Conservation (phyloP, 2,797 vertebrate species). For the Sebastes dallii region DNA sequence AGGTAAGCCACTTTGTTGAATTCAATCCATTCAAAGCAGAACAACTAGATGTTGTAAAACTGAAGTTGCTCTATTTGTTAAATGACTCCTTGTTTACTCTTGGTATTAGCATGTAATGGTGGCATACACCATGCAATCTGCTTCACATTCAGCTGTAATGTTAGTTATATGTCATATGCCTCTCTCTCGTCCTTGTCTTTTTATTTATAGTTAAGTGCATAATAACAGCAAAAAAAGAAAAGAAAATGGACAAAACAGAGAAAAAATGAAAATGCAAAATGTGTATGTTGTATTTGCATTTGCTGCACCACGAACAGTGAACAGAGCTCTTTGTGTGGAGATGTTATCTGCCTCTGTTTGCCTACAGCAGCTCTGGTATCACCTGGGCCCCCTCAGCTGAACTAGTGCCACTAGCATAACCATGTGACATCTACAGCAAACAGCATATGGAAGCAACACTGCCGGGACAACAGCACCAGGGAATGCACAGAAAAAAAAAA, state of each 20-base stretch:
- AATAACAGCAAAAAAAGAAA: not conserved
- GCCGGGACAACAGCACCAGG: conserved; percentile 40
- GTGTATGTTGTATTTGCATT: conserved; percentile 22
- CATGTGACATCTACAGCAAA: conserved; percentile 72
- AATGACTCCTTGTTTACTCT: not conserved
- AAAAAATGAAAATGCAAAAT: not conserved
- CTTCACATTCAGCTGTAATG: not conserved
- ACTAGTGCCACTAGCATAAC: conserved; percentile 42
- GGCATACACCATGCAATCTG: not conserved
- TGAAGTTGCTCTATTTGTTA: not conserved
- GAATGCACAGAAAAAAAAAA: conserved; percentile 4
- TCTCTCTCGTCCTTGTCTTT: not conserved
- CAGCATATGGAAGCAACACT: conserved; percentile 58
- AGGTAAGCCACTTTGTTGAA: not conserved
- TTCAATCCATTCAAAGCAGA: not conserved
- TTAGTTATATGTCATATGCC: not conserved
- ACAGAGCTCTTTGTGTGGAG: conserved; percentile 25
- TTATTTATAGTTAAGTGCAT: not conserved
- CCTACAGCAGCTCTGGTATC: conserved; percentile 54
- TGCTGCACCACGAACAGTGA: conserved; percentile 4
- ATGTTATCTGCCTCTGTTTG: conserved; percentile 69
- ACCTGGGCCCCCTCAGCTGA: conserved; percentile 58
- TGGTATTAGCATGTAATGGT: not conserved
- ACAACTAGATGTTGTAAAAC: not conserved
- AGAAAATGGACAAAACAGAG: not conserved